phyloP scores from a whole-genome alignment of 2,113 vertebrate genomes.

The Silurus glanis region DNA sequence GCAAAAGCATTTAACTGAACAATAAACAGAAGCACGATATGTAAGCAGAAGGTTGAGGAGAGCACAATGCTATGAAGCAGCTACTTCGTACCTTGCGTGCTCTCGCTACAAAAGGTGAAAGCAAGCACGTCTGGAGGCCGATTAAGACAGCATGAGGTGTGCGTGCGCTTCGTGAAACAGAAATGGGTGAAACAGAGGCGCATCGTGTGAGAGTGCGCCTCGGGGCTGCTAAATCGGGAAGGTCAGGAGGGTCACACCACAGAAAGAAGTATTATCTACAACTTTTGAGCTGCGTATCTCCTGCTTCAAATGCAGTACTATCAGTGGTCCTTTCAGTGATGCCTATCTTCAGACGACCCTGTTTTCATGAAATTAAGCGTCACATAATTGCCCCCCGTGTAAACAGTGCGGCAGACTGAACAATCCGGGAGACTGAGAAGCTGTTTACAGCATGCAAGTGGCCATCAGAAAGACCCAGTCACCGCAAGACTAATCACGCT shows the following conservation, averaged over 20 bases:
- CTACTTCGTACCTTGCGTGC: neutral
- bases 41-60: neutral
- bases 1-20: constrained; percentile 8
- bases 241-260: constrained; percentile 42
- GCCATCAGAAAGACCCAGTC: constrained; percentile 40
- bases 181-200: constrained; percentile 15
- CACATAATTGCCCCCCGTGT: constrained; percentile 64
- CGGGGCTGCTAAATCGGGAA: constrained; percentile 15
- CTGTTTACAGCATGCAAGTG: constrained; percentile 66
- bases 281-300: constrained; percentile 56
- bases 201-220: constrained; percentile 39
- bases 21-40: constrained; percentile 7
- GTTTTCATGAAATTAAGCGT: constrained; percentile 69
- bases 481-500: constrained; percentile 53
- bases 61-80: neutral
- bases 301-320: constrained; percentile 47
- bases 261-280: constrained; percentile 55
- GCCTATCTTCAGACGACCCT: constrained; percentile 68
- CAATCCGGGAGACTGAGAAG: constrained; percentile 57
- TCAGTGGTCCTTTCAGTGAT: constrained; percentile 60
- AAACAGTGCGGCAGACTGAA: constrained; percentile 67
- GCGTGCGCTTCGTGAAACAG: constrained; percentile 3
- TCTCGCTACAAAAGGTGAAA: neutral
- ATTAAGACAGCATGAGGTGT: constrained; percentile 3
- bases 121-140: neutral